Conservation (phyloP, 2,888 invertebrate genomes). For the Aethes cnicana region DNA sequence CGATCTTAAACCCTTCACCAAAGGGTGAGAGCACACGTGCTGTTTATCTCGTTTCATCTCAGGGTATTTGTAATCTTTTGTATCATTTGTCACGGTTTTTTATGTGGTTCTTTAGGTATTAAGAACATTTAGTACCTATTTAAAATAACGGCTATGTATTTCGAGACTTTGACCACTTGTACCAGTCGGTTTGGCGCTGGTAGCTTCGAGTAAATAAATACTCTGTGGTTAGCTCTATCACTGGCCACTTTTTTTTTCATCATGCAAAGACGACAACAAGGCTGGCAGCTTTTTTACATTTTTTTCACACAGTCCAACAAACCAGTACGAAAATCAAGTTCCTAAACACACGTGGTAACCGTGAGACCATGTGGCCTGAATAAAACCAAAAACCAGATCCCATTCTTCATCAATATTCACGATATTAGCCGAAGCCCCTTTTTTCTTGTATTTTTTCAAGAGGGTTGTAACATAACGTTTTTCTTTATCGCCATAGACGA, state of each 20-base stretch:
- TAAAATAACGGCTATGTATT: too few species aligned
- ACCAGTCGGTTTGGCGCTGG: too few species aligned
- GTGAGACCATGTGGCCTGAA: slow-evolving; percentile 73
- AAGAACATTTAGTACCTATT: background rate
- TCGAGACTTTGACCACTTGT: too few species aligned
- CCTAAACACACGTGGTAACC: slow-evolving; percentile 61
- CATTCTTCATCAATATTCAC: slow-evolving; percentile 82
- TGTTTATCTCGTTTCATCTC: slow-evolving; percentile 14
- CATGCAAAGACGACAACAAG: background rate
- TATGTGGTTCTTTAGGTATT: background rate
- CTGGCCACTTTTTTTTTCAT: background rate
- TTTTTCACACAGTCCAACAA: slow-evolving; percentile 25
- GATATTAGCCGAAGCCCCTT: slow-evolving; percentile 79
- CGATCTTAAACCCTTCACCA: slow-evolving; percentile 65
- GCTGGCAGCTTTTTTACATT: background rate
- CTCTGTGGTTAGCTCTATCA: background rate
- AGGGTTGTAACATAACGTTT: slow-evolving; percentile 77
- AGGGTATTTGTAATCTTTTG: slow-evolving; percentile 11
- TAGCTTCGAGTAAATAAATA: background rate
- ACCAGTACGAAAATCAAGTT: slow-evolving; percentile 32
- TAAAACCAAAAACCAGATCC: slow-evolving; percentile 75
- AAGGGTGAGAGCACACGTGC: slow-evolving; percentile 77
- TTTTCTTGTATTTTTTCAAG: slow-evolving; percentile 64
- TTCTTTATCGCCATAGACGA: slow-evolving; percentile 70
- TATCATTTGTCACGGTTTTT: background rate